phyloP scores from a whole-genome alignment of 2,113 vertebrate species.

The Bostrychus sinensis region DNA sequence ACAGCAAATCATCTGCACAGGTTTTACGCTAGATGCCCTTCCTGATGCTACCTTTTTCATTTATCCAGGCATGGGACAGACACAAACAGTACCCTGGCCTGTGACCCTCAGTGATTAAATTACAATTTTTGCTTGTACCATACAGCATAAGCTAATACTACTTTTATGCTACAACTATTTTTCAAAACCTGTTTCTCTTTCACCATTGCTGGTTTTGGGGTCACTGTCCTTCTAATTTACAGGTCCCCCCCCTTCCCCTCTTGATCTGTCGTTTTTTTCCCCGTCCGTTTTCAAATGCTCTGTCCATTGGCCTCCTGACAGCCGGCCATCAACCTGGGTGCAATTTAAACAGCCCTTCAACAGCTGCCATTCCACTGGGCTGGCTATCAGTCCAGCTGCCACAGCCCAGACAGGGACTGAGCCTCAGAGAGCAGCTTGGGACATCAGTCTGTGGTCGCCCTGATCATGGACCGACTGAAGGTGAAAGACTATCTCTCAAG shows the following conservation, averaged over 20 bases:
- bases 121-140: too few species aligned
- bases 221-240: constrained; percentile 36
- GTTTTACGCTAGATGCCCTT: too few species aligned
- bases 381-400: constrained; percentile 76
- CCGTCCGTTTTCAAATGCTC: constrained; percentile 34
- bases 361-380: constrained; percentile 73
- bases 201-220: constrained; percentile 46
- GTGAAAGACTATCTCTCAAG: constrained; percentile 68
- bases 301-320: constrained; percentile 72
- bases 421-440: constrained; percentile 60
- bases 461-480: constrained; percentile 65
- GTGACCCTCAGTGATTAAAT: too few species aligned
- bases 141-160: too few species aligned
- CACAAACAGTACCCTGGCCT: too few species aligned
- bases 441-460: constrained; percentile 51
- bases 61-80: too few species aligned
- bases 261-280: constrained; percentile 12
- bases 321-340: constrained; percentile 70
- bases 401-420: constrained; percentile 68
- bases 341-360: constrained; percentile 79
- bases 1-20: too few species aligned
- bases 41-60: too few species aligned
- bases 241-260: constrained; percentile 12
- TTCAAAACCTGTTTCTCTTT: too few species aligned
- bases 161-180: too few species aligned